These are phyloP conservation scores for Neosilurus hyrtlii DNA, from an alignment of 2,797 vertebrate species.

Conservation along the genomic window DNA sequence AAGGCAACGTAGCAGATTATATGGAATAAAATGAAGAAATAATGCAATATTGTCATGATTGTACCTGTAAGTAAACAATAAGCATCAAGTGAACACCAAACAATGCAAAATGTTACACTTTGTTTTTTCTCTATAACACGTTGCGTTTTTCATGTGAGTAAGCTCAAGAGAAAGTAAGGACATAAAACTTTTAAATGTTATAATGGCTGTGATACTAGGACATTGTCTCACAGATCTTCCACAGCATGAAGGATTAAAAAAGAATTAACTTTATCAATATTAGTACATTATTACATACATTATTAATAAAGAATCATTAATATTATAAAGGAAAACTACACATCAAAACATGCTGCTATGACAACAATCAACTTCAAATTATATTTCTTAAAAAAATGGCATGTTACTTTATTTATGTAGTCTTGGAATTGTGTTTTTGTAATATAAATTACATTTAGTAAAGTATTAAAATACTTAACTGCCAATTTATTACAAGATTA, in stretches of 20 bases:
- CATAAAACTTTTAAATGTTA: no score
- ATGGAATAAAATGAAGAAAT: constrained; percentile 55
- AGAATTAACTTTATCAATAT: no score
- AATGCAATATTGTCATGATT: constrained; percentile 2
- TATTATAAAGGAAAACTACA: no score
- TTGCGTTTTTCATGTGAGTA: no score
- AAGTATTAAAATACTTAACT: not conserved
- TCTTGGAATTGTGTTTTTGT: not conserved
- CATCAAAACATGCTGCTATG: not conserved
- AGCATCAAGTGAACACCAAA: not conserved
- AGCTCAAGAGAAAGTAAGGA: no score
- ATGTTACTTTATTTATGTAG: no score
- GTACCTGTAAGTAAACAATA: constrained; percentile 7
- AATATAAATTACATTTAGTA: no score
- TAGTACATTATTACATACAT: no score
- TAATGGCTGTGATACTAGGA: no score
- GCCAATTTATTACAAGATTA: not conserved
- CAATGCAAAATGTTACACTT: not conserved
- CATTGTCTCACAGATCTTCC: no score
- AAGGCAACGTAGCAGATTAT: constrained; percentile 46
- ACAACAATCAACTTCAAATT: not conserved
- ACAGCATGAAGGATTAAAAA: no score
- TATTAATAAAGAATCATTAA: no score
- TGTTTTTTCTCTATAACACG: not conserved
- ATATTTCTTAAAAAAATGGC: not conserved